Conservation (phyloP, 1,140 invertebrate genomes). For the Brachionus plicatilis region DNA sequence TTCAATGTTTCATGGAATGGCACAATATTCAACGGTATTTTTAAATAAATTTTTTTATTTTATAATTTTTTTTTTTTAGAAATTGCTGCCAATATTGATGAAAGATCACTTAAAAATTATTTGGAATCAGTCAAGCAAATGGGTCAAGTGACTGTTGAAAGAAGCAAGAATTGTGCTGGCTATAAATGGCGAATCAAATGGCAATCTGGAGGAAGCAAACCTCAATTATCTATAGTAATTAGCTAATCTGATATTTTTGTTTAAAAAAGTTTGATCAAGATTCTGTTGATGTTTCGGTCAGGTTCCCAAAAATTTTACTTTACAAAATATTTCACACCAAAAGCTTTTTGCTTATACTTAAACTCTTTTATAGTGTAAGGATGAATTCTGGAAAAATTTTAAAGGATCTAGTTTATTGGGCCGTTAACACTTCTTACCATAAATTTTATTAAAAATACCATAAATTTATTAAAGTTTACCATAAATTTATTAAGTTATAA, state of each 20-base stretch:
- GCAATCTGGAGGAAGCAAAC: conserved; percentile 44
- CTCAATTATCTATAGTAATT: conserved; percentile 39
- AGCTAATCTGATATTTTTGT: background rate
- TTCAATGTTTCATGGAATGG: background rate
- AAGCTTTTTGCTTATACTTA: no score
- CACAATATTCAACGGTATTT: background rate
- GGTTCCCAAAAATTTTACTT: no score
- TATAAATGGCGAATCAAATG: conserved; percentile 43
- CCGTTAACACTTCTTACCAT: no score
- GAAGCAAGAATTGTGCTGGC: conserved; percentile 42
- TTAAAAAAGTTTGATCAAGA: background rate
- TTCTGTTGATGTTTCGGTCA: no score
- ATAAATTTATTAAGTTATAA: no score
- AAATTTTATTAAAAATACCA: no score
- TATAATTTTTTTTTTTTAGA: background rate
- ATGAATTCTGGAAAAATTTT: no score
- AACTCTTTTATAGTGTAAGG: no score
- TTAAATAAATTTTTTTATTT: background rate
- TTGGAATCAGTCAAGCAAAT: background rate
- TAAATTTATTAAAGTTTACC: no score
- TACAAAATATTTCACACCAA: no score
- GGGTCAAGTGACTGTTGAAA: background rate
- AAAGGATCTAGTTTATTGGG: no score
- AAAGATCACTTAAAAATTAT: background rate
- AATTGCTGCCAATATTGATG: background rate